phyloP scores from a whole-genome alignment of 2,888 invertebrate species.

The Penaeus monodon region DNA sequence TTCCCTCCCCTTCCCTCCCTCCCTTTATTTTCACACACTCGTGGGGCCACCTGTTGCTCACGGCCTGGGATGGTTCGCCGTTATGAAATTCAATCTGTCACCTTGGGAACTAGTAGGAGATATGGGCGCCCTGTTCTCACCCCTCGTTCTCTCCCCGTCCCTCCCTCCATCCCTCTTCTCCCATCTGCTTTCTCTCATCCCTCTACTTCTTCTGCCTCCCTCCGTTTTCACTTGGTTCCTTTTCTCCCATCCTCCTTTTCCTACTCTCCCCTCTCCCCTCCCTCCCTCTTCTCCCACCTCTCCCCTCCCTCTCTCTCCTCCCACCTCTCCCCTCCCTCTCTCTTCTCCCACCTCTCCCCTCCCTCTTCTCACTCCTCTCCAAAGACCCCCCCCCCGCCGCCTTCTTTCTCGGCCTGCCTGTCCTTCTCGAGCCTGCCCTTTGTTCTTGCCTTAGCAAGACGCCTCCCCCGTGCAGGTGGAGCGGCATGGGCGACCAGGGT shows the following conservation, averaged over 20 bases:
- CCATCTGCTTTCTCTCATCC: not conserved
- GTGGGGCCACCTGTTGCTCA: too few relatives aligned
- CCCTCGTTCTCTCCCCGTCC: not conserved
- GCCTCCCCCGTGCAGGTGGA: too few relatives aligned
- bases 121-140: too few relatives aligned
- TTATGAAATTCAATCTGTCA: too few relatives aligned
- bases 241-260: not conserved
- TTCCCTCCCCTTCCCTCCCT: not conserved
- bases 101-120: too few relatives aligned
- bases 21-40: not conserved
- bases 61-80: too few relatives aligned
- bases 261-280: not conserved
- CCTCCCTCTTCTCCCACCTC: not conserved
- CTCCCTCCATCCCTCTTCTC: not conserved
- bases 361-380: not conserved
- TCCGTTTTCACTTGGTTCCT: not conserved
- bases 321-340: not conserved
- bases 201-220: not conserved
- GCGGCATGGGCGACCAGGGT: too few relatives aligned
- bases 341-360: not conserved
- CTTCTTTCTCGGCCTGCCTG: too few relatives aligned
- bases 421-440: too few relatives aligned
- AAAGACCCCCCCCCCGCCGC: not conserved
- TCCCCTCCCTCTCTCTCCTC: not conserved
- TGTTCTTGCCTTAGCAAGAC: too few relatives aligned